Evolutionary conservation across 2,113 vertebrate genomes (phyloP).

Genomic region (Hippocampus barbouri): DNA sequence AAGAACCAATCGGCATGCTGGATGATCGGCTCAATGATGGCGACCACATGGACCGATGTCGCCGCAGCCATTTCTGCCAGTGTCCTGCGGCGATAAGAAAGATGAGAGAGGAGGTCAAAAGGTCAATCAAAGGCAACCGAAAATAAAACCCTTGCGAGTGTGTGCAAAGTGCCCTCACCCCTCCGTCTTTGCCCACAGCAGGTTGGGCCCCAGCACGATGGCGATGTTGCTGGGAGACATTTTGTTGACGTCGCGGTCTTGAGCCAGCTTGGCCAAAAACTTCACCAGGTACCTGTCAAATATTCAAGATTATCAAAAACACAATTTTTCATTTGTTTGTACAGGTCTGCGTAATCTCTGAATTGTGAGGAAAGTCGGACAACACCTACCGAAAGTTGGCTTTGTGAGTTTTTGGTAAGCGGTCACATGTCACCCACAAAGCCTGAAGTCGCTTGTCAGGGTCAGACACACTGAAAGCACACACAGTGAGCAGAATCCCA

Average conservation of each 20-base stretch:
- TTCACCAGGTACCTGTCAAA: constrained; percentile 90
- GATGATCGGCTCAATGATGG: constrained; percentile 93
- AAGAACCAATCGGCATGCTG: constrained; percentile 98
- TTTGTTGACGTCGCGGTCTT: constrained; percentile 92
- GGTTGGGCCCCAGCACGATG: constrained; percentile 93
- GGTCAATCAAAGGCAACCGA: neutral
- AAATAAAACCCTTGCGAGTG: neutral
- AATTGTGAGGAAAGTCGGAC: neutral
- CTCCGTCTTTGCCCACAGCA: constrained; percentile 92
- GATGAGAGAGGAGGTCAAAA: neutral
- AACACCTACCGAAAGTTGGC: constrained; percentile 85
- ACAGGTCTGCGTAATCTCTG: no score
- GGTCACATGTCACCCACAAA: constrained; percentile 89
- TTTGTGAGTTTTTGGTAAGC: constrained; percentile 85
- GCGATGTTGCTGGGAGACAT: constrained; percentile 96
- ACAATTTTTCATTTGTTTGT: neutral
- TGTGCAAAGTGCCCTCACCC: constrained; percentile 75
- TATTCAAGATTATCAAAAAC: no score
- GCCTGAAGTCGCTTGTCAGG: constrained; percentile 92
- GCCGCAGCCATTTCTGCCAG: constrained; percentile 96
- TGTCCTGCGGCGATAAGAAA: constrained; percentile 66
- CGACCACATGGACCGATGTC: constrained; percentile 90
- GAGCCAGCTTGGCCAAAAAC: constrained; percentile 90
- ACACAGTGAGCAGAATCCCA: neutral
- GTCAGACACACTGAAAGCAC: constrained; percentile 80